Percentiles rank a stretch among this genome's conserved stretches.
These are phyloP conservation scores for Xanthorhoe designata DNA, from an alignment of 2,888 invertebrate species.

Conservation along the genomic window DNA sequence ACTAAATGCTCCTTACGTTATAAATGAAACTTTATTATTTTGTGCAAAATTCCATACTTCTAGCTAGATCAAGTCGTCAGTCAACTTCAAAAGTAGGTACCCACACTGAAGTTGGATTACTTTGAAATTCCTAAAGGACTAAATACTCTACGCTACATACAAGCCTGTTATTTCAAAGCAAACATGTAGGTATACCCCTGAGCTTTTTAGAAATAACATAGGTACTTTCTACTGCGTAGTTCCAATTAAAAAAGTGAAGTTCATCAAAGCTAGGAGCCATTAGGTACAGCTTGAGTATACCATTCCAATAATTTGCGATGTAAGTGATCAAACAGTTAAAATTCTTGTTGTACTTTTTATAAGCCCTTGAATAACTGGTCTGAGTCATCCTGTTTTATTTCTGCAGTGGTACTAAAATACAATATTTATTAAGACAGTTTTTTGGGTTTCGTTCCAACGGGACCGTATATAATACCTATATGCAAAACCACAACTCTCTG, in stretches of 20 bases:
- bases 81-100: no score
- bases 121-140: no score
- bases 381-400: slow-evolving; percentile 20
- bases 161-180: no score
- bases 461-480: background rate
- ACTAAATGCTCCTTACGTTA: no score
- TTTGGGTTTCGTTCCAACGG: background rate
- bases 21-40: no score
- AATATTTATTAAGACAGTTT: slow-evolving; percentile 4
- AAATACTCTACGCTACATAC: no score
- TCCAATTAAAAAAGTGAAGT: background rate
- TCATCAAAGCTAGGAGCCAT: background rate
- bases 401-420: slow-evolving; percentile 16
- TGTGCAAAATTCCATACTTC: no score
- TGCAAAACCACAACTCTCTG: no score
- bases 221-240: background rate
- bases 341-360: slow-evolving; percentile 4
- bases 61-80: no score
- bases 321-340: slow-evolving; percentile 9
- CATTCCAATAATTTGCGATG: background rate
- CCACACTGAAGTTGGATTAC: no score
- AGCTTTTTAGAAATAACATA: no score
- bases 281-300: background rate
- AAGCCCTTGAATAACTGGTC: slow-evolving; percentile 24
- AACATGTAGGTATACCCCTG: no score